Evolutionary conservation across 2,888 invertebrate genomes (phyloP), one percentile per base, ranked within the genome.

Genomic region (Agrochola circellaris): DNA sequence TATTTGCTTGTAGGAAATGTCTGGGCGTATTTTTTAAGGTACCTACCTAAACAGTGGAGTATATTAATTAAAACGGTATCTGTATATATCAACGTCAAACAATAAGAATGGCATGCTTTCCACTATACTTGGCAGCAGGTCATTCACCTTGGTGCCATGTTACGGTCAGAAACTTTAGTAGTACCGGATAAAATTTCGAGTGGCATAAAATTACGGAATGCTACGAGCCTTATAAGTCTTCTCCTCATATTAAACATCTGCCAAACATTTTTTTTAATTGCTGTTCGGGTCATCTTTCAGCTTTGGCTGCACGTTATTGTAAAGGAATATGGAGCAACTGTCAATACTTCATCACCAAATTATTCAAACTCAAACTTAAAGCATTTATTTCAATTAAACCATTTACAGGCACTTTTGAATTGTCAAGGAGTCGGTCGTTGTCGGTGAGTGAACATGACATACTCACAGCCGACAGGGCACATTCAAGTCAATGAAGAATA

Each of bases 141-240:
- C 76, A 45, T 75, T 79, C 30, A 81, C 42, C 79, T 81, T 38
- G 34, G 54, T 65, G 73, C 45, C n/a, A 4, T 58, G 26, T 68
- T 75, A 67, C 67, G 62, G 60, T 51, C 38, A 68, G 58, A 45
- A 26, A 56, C 26, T 67, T 74, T 34, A 56, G 38, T 38, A 23
- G 77, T 51, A 48, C 4, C 30, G 42, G 30, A 73, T 58, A 64
- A 62, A 45, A 54, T 62, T 61, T 77, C 23, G 51, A 79, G 20
- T 58, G 75, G 62, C 26, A 42, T 75, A 45, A n/a, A 54, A 45
- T 75, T 68, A 58, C 30, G 26, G 51, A 54, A 75, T 62, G 62
- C 30, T 17, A 26, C 15, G 0, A 30, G 20, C 73, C 42, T 72
- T 65, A 51, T 45, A 73, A 38, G 74, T 26, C 58, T 72, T 45